Base-by-base conservation (phyloP, 2,888 invertebrate genomes). In the Clanis bilineata region DNA sequence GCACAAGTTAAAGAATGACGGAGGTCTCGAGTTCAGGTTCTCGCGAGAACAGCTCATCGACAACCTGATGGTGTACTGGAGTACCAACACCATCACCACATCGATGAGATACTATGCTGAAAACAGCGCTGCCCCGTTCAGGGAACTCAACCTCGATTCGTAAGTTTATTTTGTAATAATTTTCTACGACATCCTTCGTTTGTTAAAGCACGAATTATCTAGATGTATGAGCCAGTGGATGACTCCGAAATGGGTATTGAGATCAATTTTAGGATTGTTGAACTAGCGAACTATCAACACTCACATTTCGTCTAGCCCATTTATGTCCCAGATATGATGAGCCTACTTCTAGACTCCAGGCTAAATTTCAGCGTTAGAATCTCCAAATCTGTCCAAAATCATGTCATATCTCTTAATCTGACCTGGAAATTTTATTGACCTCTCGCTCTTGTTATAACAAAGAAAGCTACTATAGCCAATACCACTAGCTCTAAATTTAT, bases 61-160 rank as follows among this genome's bases (percentile, higher is more conserved):
- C 69, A 96, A 97, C 74, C 82, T 98, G 3, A 97, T 97, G 96
- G 85, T 97, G 57, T 98, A 98, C 81, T 97, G 97, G 96, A 84
- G 95, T 0, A 94, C 95, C 1, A 94, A 94, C 64, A 94, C 95
- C 6, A 96, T 97, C 22, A 95, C 95, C 0, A 95, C 96, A 0
- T 96, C 96, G 0, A 92, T 94, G 86, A 91, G 97, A 57, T 90
- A 96, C 60, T 97, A 97, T 75, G 91, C 95, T 4, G 97, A 97
- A 78, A 80, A 80, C 0, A 82, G 93, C 75, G 79, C 78, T 0
- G 82, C 88, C 2, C 86, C 70, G 25, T 71, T 67, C 0, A 65
- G 63, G 9, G 69, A 56, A 0, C 60, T 82, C 15, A 68, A 77
- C 0, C 67, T 93, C 47, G 89, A 93, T 0, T 60, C 70, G 93